Percentiles rank a stretch among this genome's conserved stretches.
Conservation (phyloP, 2,113 vertebrate species). For the Dasyornis broadbenti region DNA sequence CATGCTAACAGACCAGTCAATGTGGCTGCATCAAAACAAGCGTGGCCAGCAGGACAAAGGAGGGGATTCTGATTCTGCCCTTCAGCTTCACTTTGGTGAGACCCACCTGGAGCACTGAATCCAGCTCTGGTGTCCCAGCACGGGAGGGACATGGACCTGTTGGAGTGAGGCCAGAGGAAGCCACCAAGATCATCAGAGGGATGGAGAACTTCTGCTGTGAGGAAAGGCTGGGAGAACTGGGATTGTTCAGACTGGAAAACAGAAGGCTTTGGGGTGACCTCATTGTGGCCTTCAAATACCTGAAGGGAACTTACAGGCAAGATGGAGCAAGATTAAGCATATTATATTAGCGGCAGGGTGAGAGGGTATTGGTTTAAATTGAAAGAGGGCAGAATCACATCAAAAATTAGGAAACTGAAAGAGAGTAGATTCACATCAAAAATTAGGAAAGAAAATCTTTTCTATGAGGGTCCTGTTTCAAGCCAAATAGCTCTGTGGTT, state of each 20-base stretch:
- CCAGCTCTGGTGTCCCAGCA: neutral
- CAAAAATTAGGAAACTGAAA: neutral
- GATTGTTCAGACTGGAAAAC: neutral
- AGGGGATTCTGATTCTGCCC: neutral
- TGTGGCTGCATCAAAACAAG: neutral
- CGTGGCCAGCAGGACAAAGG: neutral
- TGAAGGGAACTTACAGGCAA: neutral
- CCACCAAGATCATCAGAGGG: too few species aligned
- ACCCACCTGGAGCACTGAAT: too few species aligned
- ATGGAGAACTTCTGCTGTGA: neutral
- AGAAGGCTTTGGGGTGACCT: neutral
- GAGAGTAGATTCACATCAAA: neutral
- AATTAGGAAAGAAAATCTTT: neutral
- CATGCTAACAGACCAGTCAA: neutral
- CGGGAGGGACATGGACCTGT: fast-evolving
- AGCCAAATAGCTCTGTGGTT: neutral
- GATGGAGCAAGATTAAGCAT: neutral
- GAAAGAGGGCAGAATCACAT: neutral
- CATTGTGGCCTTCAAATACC: neutral
- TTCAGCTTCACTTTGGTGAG: neutral
- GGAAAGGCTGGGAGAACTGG: neutral
- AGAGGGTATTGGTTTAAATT: neutral
- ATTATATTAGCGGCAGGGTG: too few species aligned
- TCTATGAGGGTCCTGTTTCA: neutral
- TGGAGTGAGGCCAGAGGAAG: neutral